phyloP scores from a whole-genome alignment of 2,113 vertebrate species.

The Neogobius melanostomus region DNA sequence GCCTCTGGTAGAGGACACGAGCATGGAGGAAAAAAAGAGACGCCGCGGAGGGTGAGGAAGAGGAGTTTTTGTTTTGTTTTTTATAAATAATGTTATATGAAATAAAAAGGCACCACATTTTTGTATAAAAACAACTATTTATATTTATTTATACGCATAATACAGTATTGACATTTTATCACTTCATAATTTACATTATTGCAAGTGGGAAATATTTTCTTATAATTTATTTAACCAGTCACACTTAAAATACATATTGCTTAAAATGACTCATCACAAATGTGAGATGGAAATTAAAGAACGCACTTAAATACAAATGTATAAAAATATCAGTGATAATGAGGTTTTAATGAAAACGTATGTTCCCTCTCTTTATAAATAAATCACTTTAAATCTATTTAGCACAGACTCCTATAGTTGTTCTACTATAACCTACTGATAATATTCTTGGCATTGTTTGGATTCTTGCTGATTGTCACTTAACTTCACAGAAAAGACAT shows the following conservation, averaged over 20 bases:
- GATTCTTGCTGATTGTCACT: conserved; percentile 59
- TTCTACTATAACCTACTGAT: conserved; percentile 10
- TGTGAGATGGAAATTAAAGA: conserved; percentile 19
- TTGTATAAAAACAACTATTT: conserved; percentile 57
- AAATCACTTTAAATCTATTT: conserved; percentile 11
- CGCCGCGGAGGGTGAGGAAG: too few relatives aligned
- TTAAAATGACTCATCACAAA: conserved; percentile 56
- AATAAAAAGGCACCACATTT: conserved; percentile 29
- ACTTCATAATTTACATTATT: conserved; percentile 73
- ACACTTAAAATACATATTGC: conserved; percentile 67
- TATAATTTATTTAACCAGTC: conserved; percentile 47
- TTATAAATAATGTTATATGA: neutral
- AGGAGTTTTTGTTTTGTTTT: neutral
- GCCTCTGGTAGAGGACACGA: too few relatives aligned
- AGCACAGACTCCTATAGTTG: conserved; percentile 13
- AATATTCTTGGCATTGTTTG: conserved; percentile 38
- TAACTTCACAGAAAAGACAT: conserved; percentile 32
- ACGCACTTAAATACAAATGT: conserved; percentile 25
- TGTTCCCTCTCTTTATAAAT: conserved; percentile 13
- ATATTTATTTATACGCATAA: conserved; percentile 50
- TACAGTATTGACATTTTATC: conserved; percentile 57
- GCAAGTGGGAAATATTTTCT: conserved; percentile 66
- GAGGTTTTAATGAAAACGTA: conserved; percentile 27
- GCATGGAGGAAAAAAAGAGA: too few relatives aligned
- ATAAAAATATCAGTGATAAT: conserved; percentile 8